A percentile compares a stretch with the other conserved stretches of the same genome.
These are phyloP conservation scores for Amaurobius ferox DNA, from an alignment of 2,888 invertebrate genomes.

Conservation along the genomic window DNA sequence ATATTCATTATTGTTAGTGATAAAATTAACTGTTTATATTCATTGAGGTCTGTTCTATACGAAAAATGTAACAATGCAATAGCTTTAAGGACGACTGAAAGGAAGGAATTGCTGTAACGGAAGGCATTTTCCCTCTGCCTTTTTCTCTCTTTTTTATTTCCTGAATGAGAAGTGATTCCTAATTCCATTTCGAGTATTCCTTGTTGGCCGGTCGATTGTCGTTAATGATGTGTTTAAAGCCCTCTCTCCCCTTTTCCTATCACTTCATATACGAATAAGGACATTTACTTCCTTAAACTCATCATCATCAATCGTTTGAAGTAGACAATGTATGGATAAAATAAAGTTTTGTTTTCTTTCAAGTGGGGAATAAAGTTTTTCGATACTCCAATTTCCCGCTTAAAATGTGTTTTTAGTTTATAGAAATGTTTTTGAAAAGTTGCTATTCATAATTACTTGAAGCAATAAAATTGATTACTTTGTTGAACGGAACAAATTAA, in stretches of 20 bases:
- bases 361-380: constrained; percentile 60
- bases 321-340: constrained; percentile 67
- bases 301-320: constrained; percentile 57
- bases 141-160: constrained; percentile 25
- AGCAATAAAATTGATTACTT: background rate
- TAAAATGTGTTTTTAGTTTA: background rate
- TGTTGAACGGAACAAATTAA: background rate
- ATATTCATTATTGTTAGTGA: no score
- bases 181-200: constrained; percentile 56
- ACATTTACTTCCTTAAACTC: constrained; percentile 64
- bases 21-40: no score
- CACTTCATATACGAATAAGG: constrained; percentile 54
- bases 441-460: background rate
- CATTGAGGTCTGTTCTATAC: no score
- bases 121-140: background rate
- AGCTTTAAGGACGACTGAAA: no score
- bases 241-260: background rate
- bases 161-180: constrained; percentile 40
- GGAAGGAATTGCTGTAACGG: no score
- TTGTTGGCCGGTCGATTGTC: constrained; percentile 43
- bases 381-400: constrained; percentile 32
- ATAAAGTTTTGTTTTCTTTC: constrained; percentile 63
- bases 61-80: no score
- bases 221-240: constrained; percentile 59
- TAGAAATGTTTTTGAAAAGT: background rate